Base-by-base conservation (phyloP, 2,888 invertebrate genomes). In the Opisthograptis luteolata region DNA sequence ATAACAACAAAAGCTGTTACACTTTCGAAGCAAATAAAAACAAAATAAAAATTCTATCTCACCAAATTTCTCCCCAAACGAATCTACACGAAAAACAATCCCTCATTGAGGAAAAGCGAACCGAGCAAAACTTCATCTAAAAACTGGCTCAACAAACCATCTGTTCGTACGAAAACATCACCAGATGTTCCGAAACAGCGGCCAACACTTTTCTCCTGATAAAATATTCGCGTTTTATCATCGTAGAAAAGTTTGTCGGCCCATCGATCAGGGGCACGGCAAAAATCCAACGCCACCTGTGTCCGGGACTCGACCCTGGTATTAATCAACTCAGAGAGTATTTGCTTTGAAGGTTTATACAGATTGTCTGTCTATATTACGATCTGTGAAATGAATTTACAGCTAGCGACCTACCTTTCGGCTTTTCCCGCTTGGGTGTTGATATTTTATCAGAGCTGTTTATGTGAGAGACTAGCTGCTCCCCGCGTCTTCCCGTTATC, bases 171-270 rank as follows among this genome's bases (percentile, higher is more conserved):
- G 15, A 43, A 48, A 32, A 44, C 14, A 27, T 6, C 15, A 45
- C 37, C 44, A 46, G 42, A 49, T 39, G 39, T 12, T 27, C 10
- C 4, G 15, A 3, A 5, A 46, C 42, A 43, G 30, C 27, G 22
- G 30, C n/a, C 37, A 41, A 34, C 49, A 53, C 42, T 47, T 51
- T 55, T 40, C 47, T 35, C 41, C 30, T 34, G 44, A 54, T 54
- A 54, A 54, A 54, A 48, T 50, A 45, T 36, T 34, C 30, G n/a
- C 42, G 40, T 51, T 57, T 50, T 57, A 54, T 54, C 57, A 57
- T 57, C 47, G 47, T 57, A 54, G 54, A 58, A 51, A 58, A 52
- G 55, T 58, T 55, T 40, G 44, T 24, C 32, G 20, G n/a, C 15
- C 52, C 46, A 58, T 58, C 47, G 49, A 52, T 58, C 58, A 58